Conservation (phyloP, 2,113 vertebrate species). For the Pampusana beccarii region DNA sequence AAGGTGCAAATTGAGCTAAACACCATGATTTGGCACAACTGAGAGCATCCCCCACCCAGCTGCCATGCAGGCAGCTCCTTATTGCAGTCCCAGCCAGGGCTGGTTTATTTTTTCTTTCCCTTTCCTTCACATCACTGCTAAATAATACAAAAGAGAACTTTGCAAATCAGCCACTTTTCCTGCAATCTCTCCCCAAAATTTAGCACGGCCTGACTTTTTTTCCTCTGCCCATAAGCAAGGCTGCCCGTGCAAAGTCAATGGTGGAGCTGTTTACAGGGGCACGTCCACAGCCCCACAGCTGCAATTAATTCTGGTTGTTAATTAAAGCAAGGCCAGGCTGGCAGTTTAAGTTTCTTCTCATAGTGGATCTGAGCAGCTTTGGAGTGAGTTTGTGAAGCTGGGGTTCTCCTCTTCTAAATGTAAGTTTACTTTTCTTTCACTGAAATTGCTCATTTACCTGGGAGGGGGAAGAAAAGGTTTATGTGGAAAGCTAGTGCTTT, state of each 20-base stretch:
- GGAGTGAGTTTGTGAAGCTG: rapidly evolving
- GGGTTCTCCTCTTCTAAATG: rapidly evolving
- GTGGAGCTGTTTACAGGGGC: background rate
- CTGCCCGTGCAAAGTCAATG: rapidly evolving
- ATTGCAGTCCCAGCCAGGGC: background rate
- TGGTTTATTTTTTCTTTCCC: background rate
- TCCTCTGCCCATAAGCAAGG: background rate
- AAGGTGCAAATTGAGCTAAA: background rate
- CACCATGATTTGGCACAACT: background rate
- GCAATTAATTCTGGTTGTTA: background rate
- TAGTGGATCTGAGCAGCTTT: too few species aligned
- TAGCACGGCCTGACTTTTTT: background rate
- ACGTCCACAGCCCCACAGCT: background rate
- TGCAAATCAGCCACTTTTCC: background rate
- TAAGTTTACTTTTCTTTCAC: background rate
- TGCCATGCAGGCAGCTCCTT: background rate
- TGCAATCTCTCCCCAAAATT: background rate
- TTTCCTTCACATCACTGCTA: background rate
- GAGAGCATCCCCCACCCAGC: background rate
- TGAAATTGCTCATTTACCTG: rapidly evolving
- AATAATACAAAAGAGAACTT: background rate
- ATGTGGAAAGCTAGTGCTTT: rapidly evolving
- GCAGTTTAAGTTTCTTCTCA: rapidly evolving
- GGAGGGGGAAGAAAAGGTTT: background rate
- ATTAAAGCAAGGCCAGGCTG: background rate